phyloP scores from a whole-genome alignment of 2,797 vertebrate genomes.

The Xyrichtys novacula region DNA sequence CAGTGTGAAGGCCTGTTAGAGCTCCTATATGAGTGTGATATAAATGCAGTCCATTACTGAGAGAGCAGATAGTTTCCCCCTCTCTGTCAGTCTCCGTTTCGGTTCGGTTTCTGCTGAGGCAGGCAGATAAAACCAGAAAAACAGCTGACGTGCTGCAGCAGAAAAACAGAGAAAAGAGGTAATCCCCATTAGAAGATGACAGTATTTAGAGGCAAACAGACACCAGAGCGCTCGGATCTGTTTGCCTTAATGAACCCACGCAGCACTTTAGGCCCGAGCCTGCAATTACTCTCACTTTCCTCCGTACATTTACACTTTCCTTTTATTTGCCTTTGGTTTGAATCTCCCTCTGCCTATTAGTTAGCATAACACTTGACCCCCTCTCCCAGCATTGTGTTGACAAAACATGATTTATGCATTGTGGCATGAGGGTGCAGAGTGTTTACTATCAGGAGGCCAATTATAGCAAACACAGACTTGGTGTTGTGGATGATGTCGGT shows the following conservation, averaged over 20 bases:
- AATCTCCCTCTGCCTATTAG: constrained; percentile 53
- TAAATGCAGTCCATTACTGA: not conserved
- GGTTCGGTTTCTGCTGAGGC: constrained; percentile 59
- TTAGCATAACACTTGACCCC: constrained; percentile 42
- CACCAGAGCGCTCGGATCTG: constrained; percentile 34
- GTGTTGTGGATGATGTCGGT: constrained; percentile 10
- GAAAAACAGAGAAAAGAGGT: constrained; percentile 32
- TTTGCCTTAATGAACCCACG: constrained; percentile 64
- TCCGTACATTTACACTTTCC: constrained; percentile 7
- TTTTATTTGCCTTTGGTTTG: constrained; percentile 33
- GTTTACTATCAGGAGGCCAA: constrained; percentile 49
- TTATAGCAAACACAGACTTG: constrained; percentile 23
- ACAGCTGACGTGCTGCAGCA: constrained; percentile 15
- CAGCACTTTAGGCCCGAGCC: constrained; percentile 47
- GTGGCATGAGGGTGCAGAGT: constrained; percentile 17
- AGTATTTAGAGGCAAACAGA: constrained; percentile 55
- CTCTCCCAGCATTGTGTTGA: constrained; percentile 18
- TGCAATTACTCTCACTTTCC: constrained; percentile 61
- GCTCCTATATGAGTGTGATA: not conserved
- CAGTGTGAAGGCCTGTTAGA: not conserved
- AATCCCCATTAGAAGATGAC: constrained; percentile 67
- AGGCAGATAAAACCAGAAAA: constrained; percentile 44
- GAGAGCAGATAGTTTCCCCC: not conserved
- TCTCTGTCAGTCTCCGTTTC: constrained; percentile 6
- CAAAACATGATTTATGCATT: constrained; percentile 61